Evolutionary conservation across 2,113 vertebrate species (phyloP), one percentile per base, ranked within the genome.

Genomic region (Paraplagusia blochii): DNA sequence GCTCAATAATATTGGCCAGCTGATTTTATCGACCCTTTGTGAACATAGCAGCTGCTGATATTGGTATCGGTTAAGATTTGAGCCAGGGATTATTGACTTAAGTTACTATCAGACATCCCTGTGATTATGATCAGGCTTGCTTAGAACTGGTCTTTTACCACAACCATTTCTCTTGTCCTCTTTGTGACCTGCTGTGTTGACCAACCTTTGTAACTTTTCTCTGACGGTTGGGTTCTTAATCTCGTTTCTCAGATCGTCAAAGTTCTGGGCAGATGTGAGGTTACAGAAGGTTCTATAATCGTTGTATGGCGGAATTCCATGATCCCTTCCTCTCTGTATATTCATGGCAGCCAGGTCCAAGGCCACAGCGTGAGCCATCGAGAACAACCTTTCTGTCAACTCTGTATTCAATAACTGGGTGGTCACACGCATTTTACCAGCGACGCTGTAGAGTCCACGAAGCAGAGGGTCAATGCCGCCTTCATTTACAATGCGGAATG

Each of bases 321-420:
- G 97, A 82, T 99, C 97, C 51, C 96, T 89, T 64, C 95, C 97
- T 39, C 97, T 90, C 81, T 99, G 97, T 76, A 99, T 93, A 74
- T 98, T 99, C 90, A 99, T 95, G 73, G 97, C 94, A 1, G 97
- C 97, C 64, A 99, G 91, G 79, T 99, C 97, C 79, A 99, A 90
- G 4, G 96, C 95, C 77, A 99, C 96, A 0, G 95, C 85, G 58
- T 95, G 95, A 0, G 93, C 95, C 96, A 98, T 99, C 51, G 96
- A 98, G 87, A 99, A 99, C 11, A 99, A 84, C 62, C 92, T 90
- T 85, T 99, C 97, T 0, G 97, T 99, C 81, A 99, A 92, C 85
- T 99, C 97, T 0, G 93, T 95, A 74, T 99, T 99, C 40, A 99
- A 90, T 68, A 96, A 87, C 86, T 99, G 94, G 0, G 95, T 91